These are phyloP conservation scores for Ricordea florida DNA, from an alignment of 92 coral and sea anemone species.

Conservation along the genomic window DNA sequence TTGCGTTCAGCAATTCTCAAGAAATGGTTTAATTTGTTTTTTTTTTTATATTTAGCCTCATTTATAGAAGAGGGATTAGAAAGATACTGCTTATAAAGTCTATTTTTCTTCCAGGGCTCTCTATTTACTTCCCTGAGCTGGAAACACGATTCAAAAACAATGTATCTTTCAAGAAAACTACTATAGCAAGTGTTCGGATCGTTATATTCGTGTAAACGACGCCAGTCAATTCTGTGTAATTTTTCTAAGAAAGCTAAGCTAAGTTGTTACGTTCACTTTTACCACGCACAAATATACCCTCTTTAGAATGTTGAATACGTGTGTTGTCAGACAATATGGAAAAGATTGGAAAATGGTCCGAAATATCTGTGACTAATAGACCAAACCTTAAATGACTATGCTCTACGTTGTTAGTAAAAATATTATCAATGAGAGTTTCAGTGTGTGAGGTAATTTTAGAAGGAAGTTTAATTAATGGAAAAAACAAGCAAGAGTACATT, in stretches of 20 bases:
- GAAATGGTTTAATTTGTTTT: constrained; percentile 21
- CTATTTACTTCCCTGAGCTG: constrained; percentile 34
- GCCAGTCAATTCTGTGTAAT: constrained; percentile 45
- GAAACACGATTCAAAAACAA: constrained; percentile 40
- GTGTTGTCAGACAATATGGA: constrained; percentile 12
- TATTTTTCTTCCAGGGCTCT: constrained; percentile 33
- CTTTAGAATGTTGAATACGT: not conserved
- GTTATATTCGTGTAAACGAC: constrained; percentile 1
- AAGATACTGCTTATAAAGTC: constrained; percentile 18
- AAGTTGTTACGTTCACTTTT: constrained; percentile 21
- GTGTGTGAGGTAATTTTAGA: constrained; percentile 65
- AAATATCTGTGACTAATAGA: constrained; percentile 36
- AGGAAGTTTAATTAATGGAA: constrained; percentile 60
- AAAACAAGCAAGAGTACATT: constrained; percentile 54
- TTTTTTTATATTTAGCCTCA: constrained; percentile 16
- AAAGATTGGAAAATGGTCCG: constrained; percentile 69
- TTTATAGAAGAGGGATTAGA: constrained; percentile 5
- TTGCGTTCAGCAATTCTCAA: too few relatives aligned
- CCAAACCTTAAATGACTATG: constrained; percentile 18
- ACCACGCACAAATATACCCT: constrained; percentile 19
- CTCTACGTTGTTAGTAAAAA: constrained; percentile 38
- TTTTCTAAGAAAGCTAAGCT: constrained; percentile 12
- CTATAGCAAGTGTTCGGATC: constrained; percentile 46
- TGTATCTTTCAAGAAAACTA: constrained; percentile 17
- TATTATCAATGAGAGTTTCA: constrained; percentile 63